Percentiles rank a stretch among this genome's conserved stretches.
phyloP scores from a whole-genome alignment of 2,888 invertebrate species.

The Melinopterus prodromus region DNA sequence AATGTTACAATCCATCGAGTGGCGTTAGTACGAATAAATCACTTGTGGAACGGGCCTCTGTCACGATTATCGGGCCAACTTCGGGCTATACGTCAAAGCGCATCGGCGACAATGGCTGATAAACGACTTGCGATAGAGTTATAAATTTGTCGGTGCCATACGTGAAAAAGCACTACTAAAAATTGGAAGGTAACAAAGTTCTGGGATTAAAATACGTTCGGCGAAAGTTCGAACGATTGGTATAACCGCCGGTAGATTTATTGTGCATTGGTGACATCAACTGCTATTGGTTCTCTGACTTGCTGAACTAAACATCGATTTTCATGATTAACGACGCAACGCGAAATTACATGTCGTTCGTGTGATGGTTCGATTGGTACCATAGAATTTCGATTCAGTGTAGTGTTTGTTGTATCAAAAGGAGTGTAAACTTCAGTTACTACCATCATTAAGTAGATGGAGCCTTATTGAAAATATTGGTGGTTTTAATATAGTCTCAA shows the following conservation, averaged over 20 bases:
- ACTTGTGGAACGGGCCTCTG: background rate
- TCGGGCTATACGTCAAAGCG: background rate
- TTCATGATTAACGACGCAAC: background rate
- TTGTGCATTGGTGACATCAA: too few relatives aligned
- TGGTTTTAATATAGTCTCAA: too few relatives aligned
- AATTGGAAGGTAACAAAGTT: background rate
- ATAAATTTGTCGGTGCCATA: background rate
- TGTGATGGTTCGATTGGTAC: too few relatives aligned
- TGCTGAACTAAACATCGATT: background rate
- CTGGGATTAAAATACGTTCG: background rate
- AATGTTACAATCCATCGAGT: background rate
- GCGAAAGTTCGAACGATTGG: background rate
- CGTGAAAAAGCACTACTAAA: background rate
- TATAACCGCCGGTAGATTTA: background rate
- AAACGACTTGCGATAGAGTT: background rate
- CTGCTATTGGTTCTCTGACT: too few relatives aligned
- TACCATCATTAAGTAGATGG: too few relatives aligned
- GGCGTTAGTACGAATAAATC: background rate
- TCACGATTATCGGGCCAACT: background rate
- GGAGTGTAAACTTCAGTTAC: too few relatives aligned
- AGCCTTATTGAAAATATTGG: too few relatives aligned
- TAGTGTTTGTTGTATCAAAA: too few relatives aligned
- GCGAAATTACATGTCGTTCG: too few relatives aligned
- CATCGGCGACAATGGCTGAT: background rate
- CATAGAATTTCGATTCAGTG: too few relatives aligned